Conservation (phyloP, 1,140 invertebrate species). For the Drosophila rufa region DNA sequence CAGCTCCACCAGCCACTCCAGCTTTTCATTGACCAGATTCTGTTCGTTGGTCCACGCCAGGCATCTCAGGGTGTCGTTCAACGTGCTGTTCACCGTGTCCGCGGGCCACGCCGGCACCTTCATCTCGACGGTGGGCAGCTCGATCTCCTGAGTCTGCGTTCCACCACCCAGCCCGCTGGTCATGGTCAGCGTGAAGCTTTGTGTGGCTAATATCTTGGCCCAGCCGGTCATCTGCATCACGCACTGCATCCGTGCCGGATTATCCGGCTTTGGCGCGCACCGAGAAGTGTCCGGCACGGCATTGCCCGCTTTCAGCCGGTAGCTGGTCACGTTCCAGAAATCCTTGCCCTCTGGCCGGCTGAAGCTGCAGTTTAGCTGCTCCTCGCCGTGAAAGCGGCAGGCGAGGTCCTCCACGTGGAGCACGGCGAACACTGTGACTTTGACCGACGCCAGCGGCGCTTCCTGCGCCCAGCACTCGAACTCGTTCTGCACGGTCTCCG, state of each 20-base stretch:
- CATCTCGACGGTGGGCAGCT: not conserved
- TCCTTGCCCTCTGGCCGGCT: not conserved
- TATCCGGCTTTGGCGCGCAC: not conserved
- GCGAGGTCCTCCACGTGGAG: not conserved
- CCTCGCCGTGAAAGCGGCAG: not conserved
- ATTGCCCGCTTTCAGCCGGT: not conserved
- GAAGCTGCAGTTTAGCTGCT: not conserved
- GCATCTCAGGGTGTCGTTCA: not conserved
- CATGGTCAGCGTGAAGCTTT: constrained; percentile 5
- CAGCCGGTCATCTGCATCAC: not conserved
- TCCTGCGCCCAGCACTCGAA: not conserved
- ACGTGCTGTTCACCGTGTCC: fast-evolving
- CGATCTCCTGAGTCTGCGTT: not conserved
- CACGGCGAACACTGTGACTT: not conserved
- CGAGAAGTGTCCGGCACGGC: no score
- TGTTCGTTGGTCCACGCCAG: not conserved
- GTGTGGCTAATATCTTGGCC: not conserved
- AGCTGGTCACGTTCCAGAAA: fast-evolving
- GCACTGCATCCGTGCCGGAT: not conserved
- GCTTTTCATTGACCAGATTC: fast-evolving
- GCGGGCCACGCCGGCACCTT: not conserved
- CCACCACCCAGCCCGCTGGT: not conserved
- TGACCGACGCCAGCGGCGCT: fast-evolving
- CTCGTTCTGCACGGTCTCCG: not conserved
- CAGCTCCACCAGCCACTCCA: constrained; percentile 5